Evolutionary conservation across 2,888 invertebrate species (phyloP).

Genomic region (Acleris literana): DNA sequence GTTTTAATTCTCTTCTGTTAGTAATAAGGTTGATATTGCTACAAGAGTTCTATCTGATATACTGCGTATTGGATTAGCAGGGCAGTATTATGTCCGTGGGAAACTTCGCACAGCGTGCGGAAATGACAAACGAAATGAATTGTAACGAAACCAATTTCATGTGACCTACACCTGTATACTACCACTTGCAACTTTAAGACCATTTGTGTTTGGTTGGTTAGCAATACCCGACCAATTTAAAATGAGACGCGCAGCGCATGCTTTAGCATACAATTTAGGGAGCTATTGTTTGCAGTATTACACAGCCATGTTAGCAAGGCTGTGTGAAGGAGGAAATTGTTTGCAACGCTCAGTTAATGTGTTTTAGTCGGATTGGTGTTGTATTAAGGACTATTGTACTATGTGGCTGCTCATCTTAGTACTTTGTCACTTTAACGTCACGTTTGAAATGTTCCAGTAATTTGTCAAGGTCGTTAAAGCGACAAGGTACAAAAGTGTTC

Average conservation of each 20-base stretch:
- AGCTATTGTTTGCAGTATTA: neutral
- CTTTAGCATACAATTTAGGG: neutral
- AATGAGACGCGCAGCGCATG: neutral
- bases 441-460: too few relatives aligned
- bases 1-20: too few relatives aligned
- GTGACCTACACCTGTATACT: neutral
- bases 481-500: too few relatives aligned
- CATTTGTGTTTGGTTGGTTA: neutral
- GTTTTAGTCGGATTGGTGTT: neutral
- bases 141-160: constrained; percentile 5
- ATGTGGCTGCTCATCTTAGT: too few relatives aligned
- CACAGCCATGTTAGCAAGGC: neutral
- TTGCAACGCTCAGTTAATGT: neutral
- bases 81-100: constrained; percentile 10
- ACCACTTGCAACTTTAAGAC: neutral
- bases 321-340: too few relatives aligned
- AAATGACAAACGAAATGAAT: constrained; percentile 14
- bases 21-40: too few relatives aligned
- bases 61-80: too few relatives aligned
- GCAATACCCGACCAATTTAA: constrained; percentile 10
- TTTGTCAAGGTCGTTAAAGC: too few relatives aligned
- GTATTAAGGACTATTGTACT: neutral
- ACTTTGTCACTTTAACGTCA: too few relatives aligned
- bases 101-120: constrained; percentile 15
- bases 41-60: too few relatives aligned